Conservation (phyloP, 2,113 vertebrate genomes). For the Donacobius atricapilla region DNA sequence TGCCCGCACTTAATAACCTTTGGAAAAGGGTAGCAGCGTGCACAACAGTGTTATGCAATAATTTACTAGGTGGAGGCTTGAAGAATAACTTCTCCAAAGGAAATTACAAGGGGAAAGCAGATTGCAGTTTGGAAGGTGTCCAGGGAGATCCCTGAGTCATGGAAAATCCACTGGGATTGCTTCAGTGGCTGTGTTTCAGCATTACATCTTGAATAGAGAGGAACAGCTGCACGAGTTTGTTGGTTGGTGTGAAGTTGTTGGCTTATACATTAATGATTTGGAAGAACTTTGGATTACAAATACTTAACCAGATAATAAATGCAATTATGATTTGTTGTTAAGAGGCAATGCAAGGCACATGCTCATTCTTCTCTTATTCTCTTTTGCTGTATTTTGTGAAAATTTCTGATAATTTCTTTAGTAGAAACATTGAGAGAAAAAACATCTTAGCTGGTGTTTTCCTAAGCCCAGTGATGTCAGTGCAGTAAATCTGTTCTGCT, state of each 20-base stretch:
- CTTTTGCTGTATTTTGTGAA: neutral
- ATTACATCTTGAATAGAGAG: neutral
- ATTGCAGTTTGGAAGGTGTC: constrained; percentile 32
- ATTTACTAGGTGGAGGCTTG: constrained; percentile 22
- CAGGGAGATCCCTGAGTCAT: constrained; percentile 51
- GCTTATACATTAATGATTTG: neutral
- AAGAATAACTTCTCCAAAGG: constrained; percentile 5
- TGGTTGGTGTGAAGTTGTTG: neutral
- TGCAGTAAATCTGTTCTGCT: neutral
- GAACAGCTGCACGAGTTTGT: constrained; percentile 27
- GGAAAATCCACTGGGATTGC: constrained; percentile 33
- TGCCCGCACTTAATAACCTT: neutral
- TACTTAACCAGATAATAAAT: neutral
- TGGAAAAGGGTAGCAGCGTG: neutral
- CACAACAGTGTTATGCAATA: neutral
- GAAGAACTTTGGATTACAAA: neutral
- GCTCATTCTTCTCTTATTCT: neutral
- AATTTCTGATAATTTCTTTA: neutral
- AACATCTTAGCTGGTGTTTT: neutral
- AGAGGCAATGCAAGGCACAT: neutral
- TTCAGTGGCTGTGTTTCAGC: constrained; percentile 27
- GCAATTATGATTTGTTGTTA: neutral
- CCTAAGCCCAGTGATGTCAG: neutral
- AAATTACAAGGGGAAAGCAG: constrained; percentile 17
- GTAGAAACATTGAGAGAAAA: neutral